Evolutionary conservation across 35 echinoderm and acorn worm genomes (phyloP), one percentile per base, ranked within the genome.

Genomic region (Ophioderma brevispina): DNA sequence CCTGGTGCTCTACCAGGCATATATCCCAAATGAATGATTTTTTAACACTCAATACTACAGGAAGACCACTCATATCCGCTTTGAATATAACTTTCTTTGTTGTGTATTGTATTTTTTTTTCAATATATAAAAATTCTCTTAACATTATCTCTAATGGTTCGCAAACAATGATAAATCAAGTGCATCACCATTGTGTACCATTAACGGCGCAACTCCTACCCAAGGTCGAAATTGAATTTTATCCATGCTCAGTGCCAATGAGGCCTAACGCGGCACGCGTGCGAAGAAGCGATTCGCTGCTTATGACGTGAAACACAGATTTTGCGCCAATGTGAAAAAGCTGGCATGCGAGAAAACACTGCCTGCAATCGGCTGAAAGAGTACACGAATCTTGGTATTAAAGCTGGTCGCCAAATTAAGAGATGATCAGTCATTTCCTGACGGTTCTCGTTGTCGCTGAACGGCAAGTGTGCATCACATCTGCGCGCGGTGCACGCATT

Each of bases 381-480:
- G 59, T 1, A 25, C 59, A 25, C 59, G 28, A 70, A 13, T 46
- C 41, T 46, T 70, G 59, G 59, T 70, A 70, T 70, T 70, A 70
- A 70, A 70, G 59, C 59, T 70, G 59, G 59, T 70, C 28, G 59
- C 59, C 28, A 70, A 70, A 70, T 70, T 18, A 70, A 70, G 59
- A 70, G 59, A 70, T 70, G 59, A 70, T 70, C 59, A 70, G 59
- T 70, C 59, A 70, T 70, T 70, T 70, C 59, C 59, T 70, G 59
- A 18, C 23, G 41, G 17, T 70, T 13, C 4, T 70, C 28, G 10
- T 70, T 4, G 17, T 70, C 15, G 59, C 28, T 70, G 5, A 15
- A 18, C 59, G 4, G 6, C 59, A 70, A 70, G 59, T 70, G 59
- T 70, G 59, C 59, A 70, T 46, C 59, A 70, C 59, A 70, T 70